Conservation (phyloP, 2,888 invertebrate genomes). For the Erpobdella octoculata region DNA sequence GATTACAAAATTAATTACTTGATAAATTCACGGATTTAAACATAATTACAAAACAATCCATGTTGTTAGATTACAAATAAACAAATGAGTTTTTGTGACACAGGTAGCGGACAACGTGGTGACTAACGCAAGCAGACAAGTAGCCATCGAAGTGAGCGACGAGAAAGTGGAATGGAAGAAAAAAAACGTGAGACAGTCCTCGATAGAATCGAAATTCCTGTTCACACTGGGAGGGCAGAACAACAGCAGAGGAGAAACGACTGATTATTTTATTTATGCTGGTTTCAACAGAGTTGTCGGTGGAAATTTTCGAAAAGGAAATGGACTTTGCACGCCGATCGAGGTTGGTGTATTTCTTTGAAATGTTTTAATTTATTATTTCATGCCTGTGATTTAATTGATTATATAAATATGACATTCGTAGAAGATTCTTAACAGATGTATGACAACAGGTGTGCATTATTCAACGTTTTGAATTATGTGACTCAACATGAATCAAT, state of each 20-base stretch:
- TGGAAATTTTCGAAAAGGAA: constrained; percentile 44
- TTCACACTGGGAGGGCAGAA: constrained; percentile 45
- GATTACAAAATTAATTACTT: too few relatives aligned
- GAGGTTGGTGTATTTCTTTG: constrained; percentile 10
- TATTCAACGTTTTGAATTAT: too few relatives aligned
- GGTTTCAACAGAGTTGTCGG: constrained; percentile 49
- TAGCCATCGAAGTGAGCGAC: constrained; percentile 39
- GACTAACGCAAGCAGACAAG: constrained; percentile 40
- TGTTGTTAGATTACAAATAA: neutral
- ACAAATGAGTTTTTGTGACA: too few relatives aligned
- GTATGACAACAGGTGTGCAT: too few relatives aligned
- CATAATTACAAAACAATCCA: neutral
- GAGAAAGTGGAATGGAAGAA: constrained; percentile 44
- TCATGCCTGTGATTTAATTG: too few relatives aligned
- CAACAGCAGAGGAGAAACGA: constrained; percentile 39
- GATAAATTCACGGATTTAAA: too few relatives aligned
- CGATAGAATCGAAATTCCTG: constrained; percentile 46
- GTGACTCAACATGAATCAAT: too few relatives aligned
- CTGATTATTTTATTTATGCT: constrained; percentile 44
- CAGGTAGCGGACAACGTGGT: constrained; percentile 44
- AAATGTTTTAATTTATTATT: neutral
- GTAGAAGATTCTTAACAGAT: too few relatives aligned
- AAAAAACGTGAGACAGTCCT: constrained; percentile 41
- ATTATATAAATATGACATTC: too few relatives aligned
- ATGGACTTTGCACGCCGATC: constrained; percentile 42